Evolutionary conservation across 1,140 invertebrate species (phyloP).

Genomic region (Sminthurinus signatus): DNA sequence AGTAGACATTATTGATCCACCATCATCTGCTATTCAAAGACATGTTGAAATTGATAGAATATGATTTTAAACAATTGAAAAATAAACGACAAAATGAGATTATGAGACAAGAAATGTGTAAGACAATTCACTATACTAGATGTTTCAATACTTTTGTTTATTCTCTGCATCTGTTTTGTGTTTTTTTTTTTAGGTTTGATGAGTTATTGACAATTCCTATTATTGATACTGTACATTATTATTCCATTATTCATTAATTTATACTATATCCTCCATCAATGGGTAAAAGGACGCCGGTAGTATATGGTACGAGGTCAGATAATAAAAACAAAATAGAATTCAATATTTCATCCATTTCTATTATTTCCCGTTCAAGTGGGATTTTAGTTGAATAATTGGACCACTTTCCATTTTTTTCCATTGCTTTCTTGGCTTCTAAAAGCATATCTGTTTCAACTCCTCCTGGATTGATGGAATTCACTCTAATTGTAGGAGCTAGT

Average conservation of each 20-base stretch:
- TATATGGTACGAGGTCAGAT: conserved; percentile 18
- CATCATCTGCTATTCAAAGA: no score
- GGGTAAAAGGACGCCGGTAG: conserved; percentile 19
- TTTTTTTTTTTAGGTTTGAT: no score
- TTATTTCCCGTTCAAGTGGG: conserved; percentile 12
- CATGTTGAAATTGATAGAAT: no score
- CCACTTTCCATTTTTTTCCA: neutral
- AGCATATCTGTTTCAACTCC: neutral
- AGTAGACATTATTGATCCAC: no score
- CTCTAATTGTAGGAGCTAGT: conserved; percentile 15
- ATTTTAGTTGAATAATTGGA: conserved; percentile 15
- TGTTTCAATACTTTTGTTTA: no score
- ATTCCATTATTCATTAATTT: neutral
- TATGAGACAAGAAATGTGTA: no score
- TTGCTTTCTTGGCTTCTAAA: neutral
- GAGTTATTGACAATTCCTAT: no score
- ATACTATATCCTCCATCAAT: conserved; percentile 26
- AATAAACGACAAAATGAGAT: no score
- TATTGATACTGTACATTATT: no score
- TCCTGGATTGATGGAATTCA: conserved; percentile 14
- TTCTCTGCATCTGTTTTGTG: no score
- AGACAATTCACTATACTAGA: no score
- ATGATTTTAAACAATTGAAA: no score
- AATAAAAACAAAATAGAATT: conserved; percentile 26
- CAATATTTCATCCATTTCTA: conserved; percentile 19